Evolutionary conservation across 2,113 vertebrate genomes (phyloP), one percentile per base, ranked within the genome.

Genomic region (Sylvia atricapilla): DNA sequence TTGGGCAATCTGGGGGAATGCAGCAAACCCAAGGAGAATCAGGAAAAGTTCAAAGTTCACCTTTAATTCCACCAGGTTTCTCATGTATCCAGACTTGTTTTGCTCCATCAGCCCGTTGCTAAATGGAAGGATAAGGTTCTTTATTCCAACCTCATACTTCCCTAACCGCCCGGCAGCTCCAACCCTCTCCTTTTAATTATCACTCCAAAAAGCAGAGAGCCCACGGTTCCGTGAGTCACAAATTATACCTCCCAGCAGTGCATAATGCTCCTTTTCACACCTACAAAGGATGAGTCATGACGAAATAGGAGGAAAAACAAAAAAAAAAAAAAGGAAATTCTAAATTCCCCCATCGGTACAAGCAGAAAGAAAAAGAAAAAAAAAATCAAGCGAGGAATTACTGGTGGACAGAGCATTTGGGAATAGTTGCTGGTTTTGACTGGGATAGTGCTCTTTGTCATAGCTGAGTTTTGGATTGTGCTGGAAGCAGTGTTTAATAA

Each of bases 141-240:
- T 95, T 78, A 88, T 93, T 73, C 67, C 84, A 81, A 43, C 81
- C 87, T 92, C 74, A 63, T 49, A 55, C 35, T 75, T 94, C 82
- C 85, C 85, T 90, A 84, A 87, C 76, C 72, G 46, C 67, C 47
- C 1, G 62, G 89, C 86, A 90, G 66, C 73, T 94, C 67, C 85
- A 94, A 55, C 88, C 91, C 87, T 93, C 91, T 91, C 80, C 74
- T 87, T 96, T 94, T 96, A 96, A 97, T 94, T 95, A 95, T 84
- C 84, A 39, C 74, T 91, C 91, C 50, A 44, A 67, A 86, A 86
- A 89, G 90, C 90, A 69, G 10, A 58, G 74, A 93, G 91, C 94
- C 92, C 91, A 95, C 75, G 3, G 88, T 68, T 95, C 84, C 59
- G 6, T 94, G 94, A 97, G 87, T 94, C 96, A 95, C 89, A 96